Conservation (phyloP, 1,140 invertebrate species). For the Andrena cerasifolii region DNA sequence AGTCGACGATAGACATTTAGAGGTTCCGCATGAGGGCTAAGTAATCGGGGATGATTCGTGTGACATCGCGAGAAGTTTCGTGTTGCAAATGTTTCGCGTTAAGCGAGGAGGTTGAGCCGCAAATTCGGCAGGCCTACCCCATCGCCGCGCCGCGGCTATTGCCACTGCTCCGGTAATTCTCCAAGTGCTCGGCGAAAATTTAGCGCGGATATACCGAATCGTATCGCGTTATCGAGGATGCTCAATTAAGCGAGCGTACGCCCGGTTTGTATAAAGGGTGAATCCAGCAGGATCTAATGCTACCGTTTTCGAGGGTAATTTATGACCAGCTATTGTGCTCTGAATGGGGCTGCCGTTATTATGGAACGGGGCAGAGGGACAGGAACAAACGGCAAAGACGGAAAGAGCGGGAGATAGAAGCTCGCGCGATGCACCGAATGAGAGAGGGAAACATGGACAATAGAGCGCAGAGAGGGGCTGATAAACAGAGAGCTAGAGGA, state of each 20-base stretch:
- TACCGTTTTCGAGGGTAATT: constrained; percentile 68
- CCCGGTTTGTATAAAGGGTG: constrained; percentile 65
- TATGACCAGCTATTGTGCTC: constrained; percentile 66
- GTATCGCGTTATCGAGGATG: constrained; percentile 61
- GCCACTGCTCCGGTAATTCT: constrained; percentile 12
- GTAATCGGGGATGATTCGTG: too few species aligned
- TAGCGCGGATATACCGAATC: constrained; percentile 34
- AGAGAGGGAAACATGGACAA: not conserved
- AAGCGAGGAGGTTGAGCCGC: not conserved
- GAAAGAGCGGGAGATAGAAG: constrained; percentile 22
- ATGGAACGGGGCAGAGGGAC: constrained; percentile 19
- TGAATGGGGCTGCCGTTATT: constrained; percentile 53
- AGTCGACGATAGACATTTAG: too few species aligned
- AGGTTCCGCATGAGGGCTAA: too few species aligned
- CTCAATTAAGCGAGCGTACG: constrained; percentile 64
- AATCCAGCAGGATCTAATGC: constrained; percentile 69
- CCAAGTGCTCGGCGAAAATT: constrained; percentile 35
- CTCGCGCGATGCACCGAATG: not conserved
- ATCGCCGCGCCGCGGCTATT: not conserved
- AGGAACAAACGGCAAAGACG: constrained; percentile 42
- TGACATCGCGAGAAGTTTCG: too few species aligned
- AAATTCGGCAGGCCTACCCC: not conserved
- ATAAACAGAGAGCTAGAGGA: constrained; percentile 16
- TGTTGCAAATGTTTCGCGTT: not conserved
- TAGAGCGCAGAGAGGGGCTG: constrained; percentile 1